Percentiles rank a stretch among this genome's conserved stretches.
phyloP scores from a whole-genome alignment of 2,888 invertebrate genomes.

The Orthonychiurus folsomi region DNA sequence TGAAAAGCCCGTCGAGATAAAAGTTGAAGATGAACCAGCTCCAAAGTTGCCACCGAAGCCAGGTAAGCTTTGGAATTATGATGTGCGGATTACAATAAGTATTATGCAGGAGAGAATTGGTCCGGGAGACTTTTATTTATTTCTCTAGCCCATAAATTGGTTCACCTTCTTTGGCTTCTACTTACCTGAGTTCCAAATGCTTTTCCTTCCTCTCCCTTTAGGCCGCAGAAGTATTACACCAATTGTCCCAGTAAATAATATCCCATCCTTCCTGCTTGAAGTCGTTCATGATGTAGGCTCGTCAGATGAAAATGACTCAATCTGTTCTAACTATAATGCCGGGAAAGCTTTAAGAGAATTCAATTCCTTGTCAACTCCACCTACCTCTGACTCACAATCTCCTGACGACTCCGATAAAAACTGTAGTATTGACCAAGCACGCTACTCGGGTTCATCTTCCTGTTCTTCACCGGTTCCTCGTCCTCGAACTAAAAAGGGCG shows the following conservation, averaged over 20 bases:
- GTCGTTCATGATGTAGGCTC: neutral
- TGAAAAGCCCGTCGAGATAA: neutral
- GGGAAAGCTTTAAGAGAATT: neutral
- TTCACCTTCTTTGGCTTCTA: neutral
- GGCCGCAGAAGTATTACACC: neutral
- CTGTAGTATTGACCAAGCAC: neutral
- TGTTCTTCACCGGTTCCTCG: neutral
- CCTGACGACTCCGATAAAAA: neutral
- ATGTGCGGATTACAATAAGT: neutral
- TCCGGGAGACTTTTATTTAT: no score
- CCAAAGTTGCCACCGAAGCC: conserved; percentile 70
- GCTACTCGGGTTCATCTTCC: neutral
- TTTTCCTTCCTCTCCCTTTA: neutral
- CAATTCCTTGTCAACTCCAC: neutral
- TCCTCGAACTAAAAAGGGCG: neutral
- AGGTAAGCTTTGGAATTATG: conserved; percentile 47
- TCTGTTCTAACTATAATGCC: neutral
- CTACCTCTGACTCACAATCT: neutral
- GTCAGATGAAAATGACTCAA: neutral
- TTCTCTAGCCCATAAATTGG: no score
- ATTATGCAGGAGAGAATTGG: neutral
- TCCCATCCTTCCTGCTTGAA: neutral
- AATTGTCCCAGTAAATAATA: no score
- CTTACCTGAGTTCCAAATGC: neutral
- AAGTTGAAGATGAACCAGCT: conserved; percentile 47